Base-by-base conservation (phyloP, 2,888 invertebrate species). In the Trichogramma evanescens region DNA sequence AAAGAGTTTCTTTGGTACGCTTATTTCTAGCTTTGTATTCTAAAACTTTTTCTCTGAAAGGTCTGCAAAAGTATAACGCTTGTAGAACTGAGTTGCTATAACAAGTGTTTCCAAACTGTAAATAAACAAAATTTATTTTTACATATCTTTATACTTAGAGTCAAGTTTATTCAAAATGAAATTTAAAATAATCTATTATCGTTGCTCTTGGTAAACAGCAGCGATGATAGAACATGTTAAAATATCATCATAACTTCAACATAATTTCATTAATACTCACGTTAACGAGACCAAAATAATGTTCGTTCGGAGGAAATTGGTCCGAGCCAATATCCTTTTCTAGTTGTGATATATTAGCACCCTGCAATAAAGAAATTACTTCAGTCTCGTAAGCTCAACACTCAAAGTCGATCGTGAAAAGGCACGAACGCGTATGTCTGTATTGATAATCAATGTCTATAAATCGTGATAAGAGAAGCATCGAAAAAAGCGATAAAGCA, bases 21-120 rank as follows among this genome's bases (percentile, higher is more conserved):
- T 95, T 95, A 75, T 94, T 95, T 77, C 93, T 93, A 41, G 93
- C 93, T 81, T 98, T 98, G 79, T 99, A 99, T 78, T 96, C 96
- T 66, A 99, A 83, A 56, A 99, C 96, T 81, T 94, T 96, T 74
- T 99, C 99, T 77, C 99, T 86, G 78, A 99, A 99, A 63, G 99
- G 99, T 74, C 95, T 92, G 81, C 99, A 99, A 80, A 99, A 99
- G 80, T 99, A 99, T 67, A 99, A 83, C 42, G 99, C 99, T 86
- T 99, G 99, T 67, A 99, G 84, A 69, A 99, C 99, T 50, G 98
- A 98, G 81, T 99, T 99, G 79, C 97, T 97, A 80, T 99, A 99
- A 81, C 99, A 99, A 42, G 99, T 99, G 81, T 99, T 99, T 69
- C 99, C 99, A 84, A 99, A 99, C 91, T 93, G 82, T 68, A 86